Percentiles rank a stretch among this genome's conserved stretches.
Evolutionary conservation across 2,797 vertebrate species (phyloP).

Genomic region (Pangasius sanitwongsei): DNA sequence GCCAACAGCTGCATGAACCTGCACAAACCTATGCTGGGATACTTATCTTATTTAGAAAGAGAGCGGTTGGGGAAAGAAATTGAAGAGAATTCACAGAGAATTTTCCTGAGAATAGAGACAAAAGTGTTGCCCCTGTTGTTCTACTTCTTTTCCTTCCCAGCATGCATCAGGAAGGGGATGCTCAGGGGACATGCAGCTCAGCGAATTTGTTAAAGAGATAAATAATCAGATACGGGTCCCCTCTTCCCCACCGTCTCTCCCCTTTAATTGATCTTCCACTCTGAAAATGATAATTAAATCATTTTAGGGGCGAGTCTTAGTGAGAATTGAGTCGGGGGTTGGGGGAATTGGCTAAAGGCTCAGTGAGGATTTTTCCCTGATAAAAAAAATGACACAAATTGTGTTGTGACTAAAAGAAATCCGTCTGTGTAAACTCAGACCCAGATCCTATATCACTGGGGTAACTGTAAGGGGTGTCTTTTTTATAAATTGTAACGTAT

Average conservation of each 20-base stretch:
- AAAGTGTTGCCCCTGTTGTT: constrained; percentile 52
- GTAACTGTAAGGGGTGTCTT: neutral
- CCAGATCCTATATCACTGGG: neutral
- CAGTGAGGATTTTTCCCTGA: constrained; percentile 47
- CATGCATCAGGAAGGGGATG: constrained; percentile 78
- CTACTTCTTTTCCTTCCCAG: constrained; percentile 77
- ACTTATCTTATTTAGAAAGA: constrained; percentile 28
- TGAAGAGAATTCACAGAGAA: constrained; percentile 61
- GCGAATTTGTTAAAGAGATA: constrained; percentile 93
- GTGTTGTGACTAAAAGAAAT: constrained; percentile 76
- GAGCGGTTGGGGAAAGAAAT: constrained; percentile 28
- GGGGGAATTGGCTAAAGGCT: constrained; percentile 76
- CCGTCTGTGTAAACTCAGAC: constrained; percentile 74
- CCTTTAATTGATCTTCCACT: constrained; percentile 95
- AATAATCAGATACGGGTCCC: constrained; percentile 91
- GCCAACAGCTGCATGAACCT: constrained; percentile 28
- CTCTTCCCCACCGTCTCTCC: constrained; percentile 50
- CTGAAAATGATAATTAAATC: constrained; percentile 96
- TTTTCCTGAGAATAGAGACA: constrained; percentile 52
- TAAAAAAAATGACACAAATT: constrained; percentile 55
- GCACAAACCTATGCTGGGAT: constrained; percentile 27
- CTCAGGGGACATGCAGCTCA: constrained; percentile 86
- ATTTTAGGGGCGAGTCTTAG: constrained; percentile 86
- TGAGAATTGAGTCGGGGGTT: constrained; percentile 61
- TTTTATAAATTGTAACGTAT: neutral